Base-by-base conservation (phyloP, 2,113 vertebrate genomes). In the Bubo bubo region DNA sequence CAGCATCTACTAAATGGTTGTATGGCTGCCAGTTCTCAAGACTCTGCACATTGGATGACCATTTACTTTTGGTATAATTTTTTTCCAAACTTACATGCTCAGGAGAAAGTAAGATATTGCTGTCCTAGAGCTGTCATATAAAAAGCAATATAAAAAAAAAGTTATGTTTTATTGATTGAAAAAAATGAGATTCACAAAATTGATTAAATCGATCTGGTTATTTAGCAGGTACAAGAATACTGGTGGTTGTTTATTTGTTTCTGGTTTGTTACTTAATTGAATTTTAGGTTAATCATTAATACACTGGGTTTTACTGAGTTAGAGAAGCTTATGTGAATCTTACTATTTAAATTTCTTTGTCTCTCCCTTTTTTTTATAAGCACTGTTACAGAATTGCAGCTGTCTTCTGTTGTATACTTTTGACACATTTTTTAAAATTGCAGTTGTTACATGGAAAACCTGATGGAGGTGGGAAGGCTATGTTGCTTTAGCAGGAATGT, bases 111-210 rank as follows among this genome's bases (percentile, higher is more conserved):
- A 83, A 79, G 47, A 35, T 79, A 14, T 2, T 79, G 19, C 55
- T 86, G 26, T 67, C 21, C 8, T 28, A 45, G 43, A 55, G 32
- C 19, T 49, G 27, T 41, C 34, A 17, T 2, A 22, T 71, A 45
- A 56, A 88, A 64, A 85, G 15, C 9, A 52, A 8, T 53, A 37
- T n/a, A 5, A 49, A 82, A 43, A 64, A 82, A 43, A 59, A 8
- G 4, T 23, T 71, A 18, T 0, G 0, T 23, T 73, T 73, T 1
- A 12, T 70, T 6, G 41, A 8, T 70, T 5, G 55, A 53, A 80
- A 74, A 88, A 19, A 56, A 10, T 4, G 8, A 43, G 2, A 22
- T 8, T n/a, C 5, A 19, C 16, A 30, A 27, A 67, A 67, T 24
- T 10, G 8, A 50, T 62, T 37, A 37, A 66, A 35, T n/a, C 56